Percentiles rank a stretch among this genome's conserved stretches.
phyloP scores from a whole-genome alignment of 2,113 vertebrate species.

The Hippocampus comes region DNA sequence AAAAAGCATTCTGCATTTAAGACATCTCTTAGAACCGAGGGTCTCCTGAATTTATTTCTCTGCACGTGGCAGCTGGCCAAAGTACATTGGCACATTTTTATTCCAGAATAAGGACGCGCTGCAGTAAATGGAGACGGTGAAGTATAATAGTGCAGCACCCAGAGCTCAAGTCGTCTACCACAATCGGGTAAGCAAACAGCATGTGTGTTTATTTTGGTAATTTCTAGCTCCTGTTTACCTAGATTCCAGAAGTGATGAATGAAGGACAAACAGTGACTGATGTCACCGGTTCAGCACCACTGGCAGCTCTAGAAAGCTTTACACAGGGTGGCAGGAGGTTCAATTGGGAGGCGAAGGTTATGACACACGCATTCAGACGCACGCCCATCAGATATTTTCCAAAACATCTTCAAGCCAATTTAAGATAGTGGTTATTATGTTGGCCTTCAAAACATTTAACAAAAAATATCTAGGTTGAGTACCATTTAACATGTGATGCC shows the following conservation, averaged over 20 bases:
- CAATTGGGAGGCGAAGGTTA: too few relatives aligned
- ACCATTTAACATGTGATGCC: too few relatives aligned
- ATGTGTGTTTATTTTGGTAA: not conserved
- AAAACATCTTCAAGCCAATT: too few relatives aligned
- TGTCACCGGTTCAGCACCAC: not conserved
- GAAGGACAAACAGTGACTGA: not conserved
- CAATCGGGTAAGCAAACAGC: not conserved
- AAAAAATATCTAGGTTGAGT: too few relatives aligned
- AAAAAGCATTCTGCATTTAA: not conserved
- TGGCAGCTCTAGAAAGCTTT: too few relatives aligned
- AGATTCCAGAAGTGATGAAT: not conserved
- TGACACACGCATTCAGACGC: too few relatives aligned
- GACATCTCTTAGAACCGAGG: not conserved
- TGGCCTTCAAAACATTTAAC: too few relatives aligned
- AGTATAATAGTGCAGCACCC: not conserved
- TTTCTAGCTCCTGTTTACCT: not conserved
- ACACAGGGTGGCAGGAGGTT: too few relatives aligned
- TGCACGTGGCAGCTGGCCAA: not conserved
- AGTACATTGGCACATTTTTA: not conserved
- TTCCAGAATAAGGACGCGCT: not conserved
- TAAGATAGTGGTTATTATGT: too few relatives aligned
- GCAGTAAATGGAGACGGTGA: not conserved
- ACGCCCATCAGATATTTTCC: too few relatives aligned
- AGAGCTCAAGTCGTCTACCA: not conserved
- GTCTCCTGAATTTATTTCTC: not conserved